These are phyloP conservation scores for Papio anubis DNA, from an alignment of 2,113 vertebrate genomes.

Conservation along the genomic window DNA sequence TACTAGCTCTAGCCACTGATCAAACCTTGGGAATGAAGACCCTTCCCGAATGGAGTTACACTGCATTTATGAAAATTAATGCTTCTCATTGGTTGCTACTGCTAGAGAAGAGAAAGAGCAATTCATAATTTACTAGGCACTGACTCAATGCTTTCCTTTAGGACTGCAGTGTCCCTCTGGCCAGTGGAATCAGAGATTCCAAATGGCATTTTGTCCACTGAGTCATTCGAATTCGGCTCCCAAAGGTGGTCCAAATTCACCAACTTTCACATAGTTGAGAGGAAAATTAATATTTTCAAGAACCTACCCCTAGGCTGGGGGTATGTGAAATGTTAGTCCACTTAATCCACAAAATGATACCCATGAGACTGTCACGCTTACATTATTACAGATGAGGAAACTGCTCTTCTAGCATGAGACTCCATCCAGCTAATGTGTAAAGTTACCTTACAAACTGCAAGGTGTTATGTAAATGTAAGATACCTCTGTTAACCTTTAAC, in stretches of 20 bases:
- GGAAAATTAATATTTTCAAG: not conserved
- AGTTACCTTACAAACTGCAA: not conserved
- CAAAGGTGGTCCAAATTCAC: not conserved
- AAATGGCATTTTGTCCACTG: not conserved
- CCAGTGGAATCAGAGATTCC: not conserved
- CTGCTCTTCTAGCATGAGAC: not conserved
- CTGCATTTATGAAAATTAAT: not conserved
- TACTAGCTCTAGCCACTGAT: not conserved
- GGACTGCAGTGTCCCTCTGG: not conserved
- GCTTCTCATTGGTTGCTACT: not conserved
- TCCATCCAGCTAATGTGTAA: not conserved
- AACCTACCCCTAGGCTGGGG: not conserved
- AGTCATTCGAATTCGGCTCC: not conserved
- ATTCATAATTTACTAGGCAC: not conserved
- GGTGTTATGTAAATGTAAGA: not conserved
- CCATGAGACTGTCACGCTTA: not conserved
- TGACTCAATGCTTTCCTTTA: not conserved
- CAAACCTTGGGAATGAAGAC: not conserved
- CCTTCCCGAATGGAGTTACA: not conserved
- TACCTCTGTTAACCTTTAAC: not conserved
- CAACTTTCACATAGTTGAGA: not conserved
- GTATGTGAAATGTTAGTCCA: not conserved
- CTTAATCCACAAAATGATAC: not conserved
- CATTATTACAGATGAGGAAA: conserved; percentile 27
- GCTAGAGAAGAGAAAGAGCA: not conserved